phyloP scores from a whole-genome alignment of 2,113 vertebrate species.

The Lathamus discolor region DNA sequence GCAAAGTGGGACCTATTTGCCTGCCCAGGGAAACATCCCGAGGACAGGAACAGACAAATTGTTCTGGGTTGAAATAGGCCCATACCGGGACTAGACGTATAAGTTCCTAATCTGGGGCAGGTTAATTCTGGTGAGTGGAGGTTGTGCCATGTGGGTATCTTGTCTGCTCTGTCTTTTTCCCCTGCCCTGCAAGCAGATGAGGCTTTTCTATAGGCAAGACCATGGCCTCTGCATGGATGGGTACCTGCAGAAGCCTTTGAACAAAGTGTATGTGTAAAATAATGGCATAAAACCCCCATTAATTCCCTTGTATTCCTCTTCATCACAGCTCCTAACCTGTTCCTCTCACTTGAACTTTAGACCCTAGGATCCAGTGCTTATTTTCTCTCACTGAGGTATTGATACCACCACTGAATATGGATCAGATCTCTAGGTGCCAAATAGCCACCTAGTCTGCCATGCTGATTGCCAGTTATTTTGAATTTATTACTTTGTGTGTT shows the following conservation, averaged over 20 bases:
- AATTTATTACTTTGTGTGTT: background rate
- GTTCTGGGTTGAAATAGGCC: background rate
- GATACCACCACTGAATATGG: background rate
- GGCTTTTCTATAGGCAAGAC: background rate
- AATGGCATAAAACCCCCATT: background rate
- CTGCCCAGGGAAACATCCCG: background rate
- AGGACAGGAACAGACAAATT: background rate
- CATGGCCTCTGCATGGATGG: background rate
- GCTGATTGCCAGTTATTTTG: background rate
- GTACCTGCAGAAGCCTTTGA: background rate
- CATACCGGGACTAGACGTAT: background rate
- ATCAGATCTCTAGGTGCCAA: background rate
- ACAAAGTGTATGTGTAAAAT: background rate
- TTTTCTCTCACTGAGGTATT: background rate
- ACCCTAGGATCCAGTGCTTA: background rate
- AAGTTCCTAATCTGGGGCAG: background rate
- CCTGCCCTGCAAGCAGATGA: background rate
- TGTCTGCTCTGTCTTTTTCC: background rate
- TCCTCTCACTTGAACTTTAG: background rate
- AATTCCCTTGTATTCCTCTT: background rate
- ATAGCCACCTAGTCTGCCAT: background rate
- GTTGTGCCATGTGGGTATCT: background rate
- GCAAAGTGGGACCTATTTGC: background rate
- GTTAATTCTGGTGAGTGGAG: background rate
- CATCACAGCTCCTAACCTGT: fast-evolving